Conservation (phyloP, 2,113 vertebrate genomes). For the Prinia subflava region DNA sequence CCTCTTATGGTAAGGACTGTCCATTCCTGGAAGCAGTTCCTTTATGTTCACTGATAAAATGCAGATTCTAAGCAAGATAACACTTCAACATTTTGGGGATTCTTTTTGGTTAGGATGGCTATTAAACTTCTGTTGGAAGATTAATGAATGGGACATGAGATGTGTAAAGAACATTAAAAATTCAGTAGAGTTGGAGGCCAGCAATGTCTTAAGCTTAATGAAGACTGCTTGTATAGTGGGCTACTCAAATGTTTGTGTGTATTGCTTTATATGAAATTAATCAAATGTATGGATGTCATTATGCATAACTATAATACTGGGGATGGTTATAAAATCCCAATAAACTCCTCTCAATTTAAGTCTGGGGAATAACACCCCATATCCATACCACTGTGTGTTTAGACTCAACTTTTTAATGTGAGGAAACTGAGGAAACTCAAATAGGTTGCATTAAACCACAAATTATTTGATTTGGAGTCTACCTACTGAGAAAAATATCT, state of each 20-base stretch:
- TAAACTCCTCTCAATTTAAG: neutral
- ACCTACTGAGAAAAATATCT: neutral
- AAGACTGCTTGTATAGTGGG: neutral
- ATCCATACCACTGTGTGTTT: neutral
- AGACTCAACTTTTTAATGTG: neutral
- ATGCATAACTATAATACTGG: neutral
- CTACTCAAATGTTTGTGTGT: neutral
- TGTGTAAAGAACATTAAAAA: neutral
- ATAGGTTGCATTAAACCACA: neutral
- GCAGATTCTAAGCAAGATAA: neutral
- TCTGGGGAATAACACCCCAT: neutral
- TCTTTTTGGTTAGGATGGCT: neutral
- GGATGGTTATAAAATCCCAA: neutral
- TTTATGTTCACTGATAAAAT: neutral
- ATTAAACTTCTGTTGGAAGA: neutral
- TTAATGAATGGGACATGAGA: neutral
- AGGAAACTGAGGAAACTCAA: neutral
- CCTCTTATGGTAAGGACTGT: constrained; percentile 89
- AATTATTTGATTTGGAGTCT: neutral
- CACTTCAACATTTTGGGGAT: neutral
- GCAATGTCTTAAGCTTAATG: neutral
- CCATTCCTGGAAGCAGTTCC: neutral
- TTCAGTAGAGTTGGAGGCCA: neutral
- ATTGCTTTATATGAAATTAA: neutral
- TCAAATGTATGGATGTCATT: neutral